phyloP scores from a whole-genome alignment of 2,113 vertebrate species.

The Ptyas mucosa region DNA sequence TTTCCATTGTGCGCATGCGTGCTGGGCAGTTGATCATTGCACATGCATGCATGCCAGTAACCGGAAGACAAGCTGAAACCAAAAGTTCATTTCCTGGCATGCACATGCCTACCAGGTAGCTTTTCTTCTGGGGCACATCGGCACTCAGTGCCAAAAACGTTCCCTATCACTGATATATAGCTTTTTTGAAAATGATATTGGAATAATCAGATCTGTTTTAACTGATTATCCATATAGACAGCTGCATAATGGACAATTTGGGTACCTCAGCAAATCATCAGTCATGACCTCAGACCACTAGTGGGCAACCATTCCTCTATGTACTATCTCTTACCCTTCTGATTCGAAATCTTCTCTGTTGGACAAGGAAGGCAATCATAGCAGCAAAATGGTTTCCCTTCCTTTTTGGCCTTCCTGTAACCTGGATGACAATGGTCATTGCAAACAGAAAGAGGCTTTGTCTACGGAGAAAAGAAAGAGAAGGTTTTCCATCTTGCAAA shows the following conservation, averaged over 20 bases:
- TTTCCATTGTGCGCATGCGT: too few species aligned
- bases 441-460: neutral
- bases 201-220: neutral
- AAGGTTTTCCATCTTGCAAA: neutral
- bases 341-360: neutral
- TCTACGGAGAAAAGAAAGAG: neutral
- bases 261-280: too few species aligned
- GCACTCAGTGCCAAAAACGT: too few species aligned
- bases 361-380: too few species aligned
- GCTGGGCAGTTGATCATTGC: too few species aligned
- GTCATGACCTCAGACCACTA: too few species aligned
- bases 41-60: too few species aligned
- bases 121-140: too few species aligned
- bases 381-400: too few species aligned
- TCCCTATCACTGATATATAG: neutral
- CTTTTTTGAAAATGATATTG: neutral
- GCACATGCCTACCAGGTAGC: too few species aligned
- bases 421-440: neutral
- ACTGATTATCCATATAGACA: neutral
- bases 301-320: neutral
- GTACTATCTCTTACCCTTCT: neutral
- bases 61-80: too few species aligned
- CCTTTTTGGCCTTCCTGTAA: neutral
- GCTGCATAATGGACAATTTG: neutral
- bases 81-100: too few species aligned